These are phyloP conservation scores for Acanthoscelides obtectus DNA, from an alignment of 2,888 invertebrate genomes.

Conservation along the genomic window DNA sequence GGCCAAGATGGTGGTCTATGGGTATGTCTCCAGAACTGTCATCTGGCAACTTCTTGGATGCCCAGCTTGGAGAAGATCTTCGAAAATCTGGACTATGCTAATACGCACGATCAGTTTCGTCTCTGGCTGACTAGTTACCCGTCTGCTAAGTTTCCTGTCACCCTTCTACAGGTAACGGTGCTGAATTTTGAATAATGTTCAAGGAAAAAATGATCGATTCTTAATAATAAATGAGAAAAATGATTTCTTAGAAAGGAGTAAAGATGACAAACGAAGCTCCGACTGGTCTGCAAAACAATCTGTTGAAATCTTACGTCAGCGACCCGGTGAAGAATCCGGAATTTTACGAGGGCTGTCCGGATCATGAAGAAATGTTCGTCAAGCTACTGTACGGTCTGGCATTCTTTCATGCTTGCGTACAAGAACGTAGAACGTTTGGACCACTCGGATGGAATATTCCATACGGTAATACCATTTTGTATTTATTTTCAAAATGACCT, in stretches of 20 bases:
- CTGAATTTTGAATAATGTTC: neutral
- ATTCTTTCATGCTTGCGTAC: conserved; percentile 81
- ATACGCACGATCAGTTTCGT: conserved; percentile 69
- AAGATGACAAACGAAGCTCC: conserved; percentile 96
- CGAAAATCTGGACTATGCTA: conserved; percentile 64
- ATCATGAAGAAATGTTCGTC: conserved; percentile 73
- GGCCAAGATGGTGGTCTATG: conserved; percentile 70
- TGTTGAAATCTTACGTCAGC: conserved; percentile 77
- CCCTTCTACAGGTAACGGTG: conserved; percentile 57
- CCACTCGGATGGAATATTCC: conserved; percentile 83
- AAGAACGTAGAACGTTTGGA: conserved; percentile 77
- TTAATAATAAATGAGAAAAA: too few relatives aligned
- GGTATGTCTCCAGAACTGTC: conserved; percentile 85
- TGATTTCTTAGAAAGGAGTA: conserved; percentile 62
- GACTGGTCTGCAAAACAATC: conserved; percentile 76
- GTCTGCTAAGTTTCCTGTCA: conserved; percentile 78
- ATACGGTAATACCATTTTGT: too few relatives aligned
- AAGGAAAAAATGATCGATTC: neutral
- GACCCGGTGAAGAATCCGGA: conserved; percentile 80
- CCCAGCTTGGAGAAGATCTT: conserved; percentile 69
- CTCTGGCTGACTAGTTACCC: conserved; percentile 91
- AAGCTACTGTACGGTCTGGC: conserved; percentile 74
- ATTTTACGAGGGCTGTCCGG: conserved; percentile 74
- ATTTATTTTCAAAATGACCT: too few relatives aligned
- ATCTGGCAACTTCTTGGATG: conserved; percentile 81